Evolutionary conservation across 1,140 invertebrate species (phyloP), one percentile per base, ranked within the genome.

Genomic region (Cotesia glomerata): DNA sequence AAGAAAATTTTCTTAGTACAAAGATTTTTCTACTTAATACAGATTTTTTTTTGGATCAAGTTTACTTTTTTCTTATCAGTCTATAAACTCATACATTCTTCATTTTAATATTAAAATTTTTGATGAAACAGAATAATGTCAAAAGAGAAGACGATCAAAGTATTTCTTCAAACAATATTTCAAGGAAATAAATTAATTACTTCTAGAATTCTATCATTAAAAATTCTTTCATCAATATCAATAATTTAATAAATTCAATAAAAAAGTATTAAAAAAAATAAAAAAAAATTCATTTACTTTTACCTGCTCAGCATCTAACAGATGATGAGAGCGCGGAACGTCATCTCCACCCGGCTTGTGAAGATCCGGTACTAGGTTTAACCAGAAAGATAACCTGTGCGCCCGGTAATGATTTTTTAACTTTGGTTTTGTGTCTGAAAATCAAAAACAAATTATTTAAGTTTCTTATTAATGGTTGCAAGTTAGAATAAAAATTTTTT

Each of bases 331-430:
- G 51, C 91, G 90, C 5, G 94, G 94, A 16, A 95, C 94, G 80
- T 95, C 95, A 74, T 95, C 93, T 13, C 93, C 91, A 0, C 94
- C 94, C 0, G 94, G 94, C 79, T 93, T 91, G 80, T 99, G 97
- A n/a, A 99, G 89, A 83, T 97, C 96, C 3, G 97, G 97, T 52
- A 99, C 95, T 16, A 99, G 88, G 79, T 97, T 95, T 36, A 97
- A 84, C 98, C 98, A 99, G 84, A 99, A 97, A 1, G 96, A 98
- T n/a, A 98, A 88, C 65, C 95, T 92, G 82, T 88, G 95, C 5
- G 96, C 96, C 75, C 97, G 91, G 86, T 98, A 99, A 86, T 98
- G 97, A 80, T 97, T 96, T 81, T 97, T 95, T 35, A 97, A 82
- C 82, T 96, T 95, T 0, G 95, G 92, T 85, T 96, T 96, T 26